Percentiles rank a stretch among this genome's conserved stretches.
phyloP scores from a whole-genome alignment of 2,888 invertebrate genomes.

The Xestia ashworthii region DNA sequence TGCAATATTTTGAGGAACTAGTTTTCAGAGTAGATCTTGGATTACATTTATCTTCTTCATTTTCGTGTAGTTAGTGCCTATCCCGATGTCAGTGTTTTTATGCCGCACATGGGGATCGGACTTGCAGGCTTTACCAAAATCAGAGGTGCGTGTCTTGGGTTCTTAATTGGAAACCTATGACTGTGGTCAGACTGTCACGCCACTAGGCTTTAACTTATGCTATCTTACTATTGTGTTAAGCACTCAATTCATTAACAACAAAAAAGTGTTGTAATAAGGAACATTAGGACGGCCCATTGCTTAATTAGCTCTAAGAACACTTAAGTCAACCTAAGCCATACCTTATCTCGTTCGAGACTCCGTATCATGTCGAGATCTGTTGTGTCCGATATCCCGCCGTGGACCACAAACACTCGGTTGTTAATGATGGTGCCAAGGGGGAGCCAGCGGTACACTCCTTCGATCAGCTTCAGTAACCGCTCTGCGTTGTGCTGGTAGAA shows the following conservation, averaged over 20 bases:
- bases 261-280: not conserved
- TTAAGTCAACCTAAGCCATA: slow-evolving; percentile 73
- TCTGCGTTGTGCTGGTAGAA: slow-evolving; percentile 93
- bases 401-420: slow-evolving; percentile 96
- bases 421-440: slow-evolving; percentile 97
- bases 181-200: too few species aligned
- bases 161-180: too few species aligned
- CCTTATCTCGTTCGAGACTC: slow-evolving; percentile 96
- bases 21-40: not conserved
- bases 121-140: too few species aligned
- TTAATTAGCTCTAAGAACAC: slow-evolving; percentile 5
- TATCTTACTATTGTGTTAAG: not conserved
- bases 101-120: too few species aligned
- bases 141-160: too few species aligned
- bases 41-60: not conserved
- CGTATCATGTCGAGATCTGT: slow-evolving; percentile 95
- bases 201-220: too few species aligned
- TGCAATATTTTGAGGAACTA: not conserved
- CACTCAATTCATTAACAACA: not conserved
- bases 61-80: too few species aligned
- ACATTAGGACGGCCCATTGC: not conserved
- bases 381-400: slow-evolving; percentile 97
- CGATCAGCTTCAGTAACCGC: slow-evolving; percentile 94
- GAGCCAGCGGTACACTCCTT: slow-evolving; percentile 97
- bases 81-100: too few species aligned